phyloP scores from a whole-genome alignment of 2,797 vertebrate species.

The Clarias laeviceps region DNA sequence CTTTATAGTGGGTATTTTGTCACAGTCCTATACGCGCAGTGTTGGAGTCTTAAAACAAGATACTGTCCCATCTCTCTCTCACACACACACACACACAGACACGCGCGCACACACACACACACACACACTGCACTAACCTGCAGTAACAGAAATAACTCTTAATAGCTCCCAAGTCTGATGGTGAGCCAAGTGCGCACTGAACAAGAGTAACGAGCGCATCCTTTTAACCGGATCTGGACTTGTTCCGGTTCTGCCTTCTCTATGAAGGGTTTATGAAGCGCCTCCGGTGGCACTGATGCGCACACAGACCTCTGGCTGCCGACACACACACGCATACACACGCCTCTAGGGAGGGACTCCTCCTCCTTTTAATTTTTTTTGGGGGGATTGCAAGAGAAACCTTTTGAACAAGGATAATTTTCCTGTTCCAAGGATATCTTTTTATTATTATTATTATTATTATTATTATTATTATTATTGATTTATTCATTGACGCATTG shows the following conservation, averaged over 20 bases:
- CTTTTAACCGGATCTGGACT: neutral
- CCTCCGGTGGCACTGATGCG: slow-evolving; percentile 5
- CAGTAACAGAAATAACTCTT: slow-evolving; percentile 17
- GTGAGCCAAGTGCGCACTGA: slow-evolving; percentile 13
- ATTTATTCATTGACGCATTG: neutral
- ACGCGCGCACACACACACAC: slow-evolving; percentile 5
- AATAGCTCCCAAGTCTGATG: neutral
- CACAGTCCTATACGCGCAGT: neutral
- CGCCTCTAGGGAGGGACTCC: neutral
- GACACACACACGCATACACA: slow-evolving; percentile 3
- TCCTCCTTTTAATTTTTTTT: neutral
- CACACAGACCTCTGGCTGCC: neutral
- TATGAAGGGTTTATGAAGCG: neutral
- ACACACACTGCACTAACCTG: slow-evolving; percentile 7
- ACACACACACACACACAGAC: no score
- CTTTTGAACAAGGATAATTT: neutral
- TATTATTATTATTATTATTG: neutral
- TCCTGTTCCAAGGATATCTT: neutral
- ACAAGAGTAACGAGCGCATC: slow-evolving; percentile 1
- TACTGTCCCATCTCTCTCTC: neutral
- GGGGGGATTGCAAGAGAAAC: neutral
- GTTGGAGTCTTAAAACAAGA: neutral
- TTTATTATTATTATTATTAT: slow-evolving; percentile 6
- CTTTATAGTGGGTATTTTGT: neutral
- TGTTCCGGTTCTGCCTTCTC: neutral